Evolutionary conservation across 2,113 vertebrate species (phyloP).

Genomic region (Tympanuchus pallidicinctus): DNA sequence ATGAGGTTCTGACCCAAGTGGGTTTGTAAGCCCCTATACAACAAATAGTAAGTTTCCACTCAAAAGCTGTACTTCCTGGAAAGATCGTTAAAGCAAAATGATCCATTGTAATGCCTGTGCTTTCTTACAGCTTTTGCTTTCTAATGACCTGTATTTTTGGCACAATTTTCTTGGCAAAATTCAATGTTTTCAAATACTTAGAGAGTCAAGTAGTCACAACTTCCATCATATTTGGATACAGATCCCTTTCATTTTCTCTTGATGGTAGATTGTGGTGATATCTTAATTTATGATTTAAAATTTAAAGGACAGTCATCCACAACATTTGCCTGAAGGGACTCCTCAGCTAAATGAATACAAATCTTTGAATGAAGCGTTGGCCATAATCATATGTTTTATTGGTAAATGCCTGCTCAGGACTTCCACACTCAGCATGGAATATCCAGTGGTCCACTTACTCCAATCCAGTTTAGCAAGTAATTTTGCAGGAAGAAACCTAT

Average conservation of each 20-base stretch:
- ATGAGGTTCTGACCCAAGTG: background rate
- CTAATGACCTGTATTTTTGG: background rate
- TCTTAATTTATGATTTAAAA: background rate
- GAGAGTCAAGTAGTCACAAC: background rate
- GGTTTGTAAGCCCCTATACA: background rate
- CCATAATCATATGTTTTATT: background rate
- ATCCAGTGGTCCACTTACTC: background rate
- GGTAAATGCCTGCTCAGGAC: background rate
- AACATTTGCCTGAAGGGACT: background rate
- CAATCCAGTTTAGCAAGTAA: background rate
- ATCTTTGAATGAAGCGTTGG: background rate
- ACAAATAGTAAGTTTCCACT: background rate
- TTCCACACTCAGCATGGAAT: background rate
- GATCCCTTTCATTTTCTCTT: background rate
- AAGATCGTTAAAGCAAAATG: background rate
- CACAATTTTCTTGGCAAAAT: background rate
- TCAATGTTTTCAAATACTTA: background rate
- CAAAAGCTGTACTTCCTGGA: background rate
- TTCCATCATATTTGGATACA: background rate
- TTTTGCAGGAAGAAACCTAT: background rate
- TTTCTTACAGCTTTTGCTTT: background rate
- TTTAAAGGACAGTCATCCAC: background rate
- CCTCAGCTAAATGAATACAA: background rate
- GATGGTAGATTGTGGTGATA: background rate
- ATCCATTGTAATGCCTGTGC: background rate